These are phyloP conservation scores for Aphodius sticticus DNA, from an alignment of 2,888 invertebrate species.

Conservation along the genomic window DNA sequence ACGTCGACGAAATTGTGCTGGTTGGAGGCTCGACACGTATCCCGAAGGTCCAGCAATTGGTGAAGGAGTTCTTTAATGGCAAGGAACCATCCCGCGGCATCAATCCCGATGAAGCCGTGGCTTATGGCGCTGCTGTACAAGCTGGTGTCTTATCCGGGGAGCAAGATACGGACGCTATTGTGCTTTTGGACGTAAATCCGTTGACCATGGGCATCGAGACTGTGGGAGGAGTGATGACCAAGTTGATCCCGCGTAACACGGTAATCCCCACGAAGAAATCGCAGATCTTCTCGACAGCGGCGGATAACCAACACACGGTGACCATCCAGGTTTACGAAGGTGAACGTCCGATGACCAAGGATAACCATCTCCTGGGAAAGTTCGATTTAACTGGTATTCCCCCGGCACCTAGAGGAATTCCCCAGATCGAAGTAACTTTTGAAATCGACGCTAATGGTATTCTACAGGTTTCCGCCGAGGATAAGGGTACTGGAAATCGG, in stretches of 20 bases:
- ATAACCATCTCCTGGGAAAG: constrained; percentile 98
- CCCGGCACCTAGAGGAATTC: constrained; percentile 91
- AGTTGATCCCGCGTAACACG: constrained; percentile 96
- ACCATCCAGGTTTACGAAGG: constrained; percentile 99
- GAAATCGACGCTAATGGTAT: constrained; percentile 96
- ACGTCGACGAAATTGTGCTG: constrained; percentile 97
- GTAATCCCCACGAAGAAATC: constrained; percentile 99
- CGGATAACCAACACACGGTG: constrained; percentile 98
- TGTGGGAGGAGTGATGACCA: constrained; percentile 99
- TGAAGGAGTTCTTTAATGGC: constrained; percentile 95
- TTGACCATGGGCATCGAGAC: constrained; percentile 99
- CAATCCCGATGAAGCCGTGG: constrained; percentile 99
- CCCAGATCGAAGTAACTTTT: constrained; percentile 94
- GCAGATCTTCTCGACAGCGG: constrained; percentile 98
- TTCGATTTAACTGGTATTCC: constrained; percentile 98
- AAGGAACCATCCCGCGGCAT: constrained; percentile 98
- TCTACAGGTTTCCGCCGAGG: constrained; percentile 96
- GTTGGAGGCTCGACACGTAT: constrained; percentile 99
- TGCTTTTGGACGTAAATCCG: constrained; percentile 97
- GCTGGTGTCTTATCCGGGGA: constrained; percentile 98
- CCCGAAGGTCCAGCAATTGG: constrained; percentile 94
- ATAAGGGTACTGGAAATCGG: constrained; percentile 98
- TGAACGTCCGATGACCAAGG: constrained; percentile 99
- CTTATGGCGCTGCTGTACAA: constrained; percentile 98
- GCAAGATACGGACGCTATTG: constrained; percentile 96